Conservation (phyloP, 2,797 vertebrate genomes). For the Oreortyx pictus region DNA sequence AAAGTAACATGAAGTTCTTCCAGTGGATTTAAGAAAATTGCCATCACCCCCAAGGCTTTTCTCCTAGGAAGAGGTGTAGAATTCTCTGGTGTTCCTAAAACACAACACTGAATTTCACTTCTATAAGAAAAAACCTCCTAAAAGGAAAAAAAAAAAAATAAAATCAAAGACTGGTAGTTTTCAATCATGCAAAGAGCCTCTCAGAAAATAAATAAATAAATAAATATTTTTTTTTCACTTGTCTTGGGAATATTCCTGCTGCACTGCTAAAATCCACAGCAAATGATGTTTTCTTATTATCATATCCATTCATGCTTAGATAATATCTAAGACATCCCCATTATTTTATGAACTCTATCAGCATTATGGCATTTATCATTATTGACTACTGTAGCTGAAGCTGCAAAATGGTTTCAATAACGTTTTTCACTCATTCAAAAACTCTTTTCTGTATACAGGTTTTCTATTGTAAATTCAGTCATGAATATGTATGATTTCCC, state of each 20-base stretch:
- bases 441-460: slow-evolving; percentile 27
- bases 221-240: not conserved
- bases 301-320: slow-evolving; percentile 48
- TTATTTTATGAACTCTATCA: slow-evolving; percentile 58
- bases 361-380: slow-evolving; percentile 63
- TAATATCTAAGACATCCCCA: slow-evolving; percentile 51
- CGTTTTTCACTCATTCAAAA: slow-evolving; percentile 48
- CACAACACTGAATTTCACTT: not conserved
- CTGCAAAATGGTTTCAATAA: slow-evolving; percentile 57
- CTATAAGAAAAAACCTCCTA: not conserved
- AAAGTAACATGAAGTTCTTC: not conserved
- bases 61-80: not conserved
- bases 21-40: not conserved
- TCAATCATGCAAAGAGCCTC: not conserved
- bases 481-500: slow-evolving; percentile 82
- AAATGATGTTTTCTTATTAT: slow-evolving; percentile 39
- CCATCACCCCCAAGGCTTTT: not conserved
- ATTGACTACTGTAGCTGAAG: slow-evolving; percentile 63
- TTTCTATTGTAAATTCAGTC: slow-evolving; percentile 51
- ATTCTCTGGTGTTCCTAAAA: not conserved
- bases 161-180: not conserved
- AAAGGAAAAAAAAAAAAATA: not conserved
- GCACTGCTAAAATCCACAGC: not conserved
- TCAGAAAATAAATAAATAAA: not conserved
- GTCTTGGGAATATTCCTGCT: slow-evolving; percentile 3